Conservation (phyloP, 1,140 invertebrate genomes). For the Nomia melanderi region DNA sequence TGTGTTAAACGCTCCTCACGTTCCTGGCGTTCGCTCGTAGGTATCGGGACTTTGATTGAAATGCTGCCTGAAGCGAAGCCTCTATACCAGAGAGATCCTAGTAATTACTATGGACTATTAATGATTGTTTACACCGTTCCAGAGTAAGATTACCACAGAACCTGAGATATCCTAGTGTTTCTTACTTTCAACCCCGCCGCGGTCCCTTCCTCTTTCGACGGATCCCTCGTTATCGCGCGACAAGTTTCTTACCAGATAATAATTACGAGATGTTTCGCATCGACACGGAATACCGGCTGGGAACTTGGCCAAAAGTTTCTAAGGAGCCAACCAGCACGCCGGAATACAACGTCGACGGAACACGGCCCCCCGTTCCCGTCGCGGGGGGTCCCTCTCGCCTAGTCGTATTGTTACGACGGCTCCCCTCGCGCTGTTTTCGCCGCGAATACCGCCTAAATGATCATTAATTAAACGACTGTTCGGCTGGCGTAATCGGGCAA, state of each 20-base stretch:
- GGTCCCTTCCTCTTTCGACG: conserved; percentile 46
- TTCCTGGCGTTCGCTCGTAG: too few species aligned
- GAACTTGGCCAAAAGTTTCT: conserved; percentile 70
- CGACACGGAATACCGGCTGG: conserved; percentile 72
- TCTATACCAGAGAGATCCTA: conserved; percentile 50
- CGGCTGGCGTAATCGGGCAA: conserved; percentile 44
- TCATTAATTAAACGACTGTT: conserved; percentile 66
- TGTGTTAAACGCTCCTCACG: not conserved
- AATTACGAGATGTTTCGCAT: conserved; percentile 77
- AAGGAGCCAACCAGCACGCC: conserved; percentile 84
- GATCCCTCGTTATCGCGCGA: conserved; percentile 73
- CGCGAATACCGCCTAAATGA: conserved; percentile 42
- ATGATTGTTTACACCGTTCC: conserved; percentile 62
- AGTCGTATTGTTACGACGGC: conserved; percentile 83
- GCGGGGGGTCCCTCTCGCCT: conserved; percentile 85
- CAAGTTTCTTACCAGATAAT: conserved; percentile 78
- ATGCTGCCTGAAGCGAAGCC: conserved; percentile 41
- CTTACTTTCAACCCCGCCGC: conserved; percentile 41
- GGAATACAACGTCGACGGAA: conserved; percentile 81
- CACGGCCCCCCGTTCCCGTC: conserved; percentile 9
- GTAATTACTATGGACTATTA: conserved; percentile 64
- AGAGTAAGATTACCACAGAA: conserved; percentile 48
- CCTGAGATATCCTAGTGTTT: conserved; percentile 33
- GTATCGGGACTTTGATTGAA: conserved; percentile 58
- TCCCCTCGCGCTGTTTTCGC: not conserved